Percentiles rank a stretch among this genome's conserved stretches.
phyloP scores from a whole-genome alignment of 2,888 invertebrate species.

The Clepsis dumicolana region DNA sequence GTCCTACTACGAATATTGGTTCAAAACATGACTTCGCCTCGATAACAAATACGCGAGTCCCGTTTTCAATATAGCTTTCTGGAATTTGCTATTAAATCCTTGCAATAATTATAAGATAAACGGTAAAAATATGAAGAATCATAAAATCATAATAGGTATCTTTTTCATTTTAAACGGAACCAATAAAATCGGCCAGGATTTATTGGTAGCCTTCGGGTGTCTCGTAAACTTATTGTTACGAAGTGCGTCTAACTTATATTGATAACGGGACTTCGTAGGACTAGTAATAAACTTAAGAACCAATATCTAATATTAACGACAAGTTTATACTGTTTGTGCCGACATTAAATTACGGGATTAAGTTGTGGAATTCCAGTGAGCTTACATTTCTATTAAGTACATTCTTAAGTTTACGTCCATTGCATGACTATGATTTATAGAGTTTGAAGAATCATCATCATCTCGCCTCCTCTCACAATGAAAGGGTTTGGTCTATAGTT shows the following conservation, averaged over 20 bases:
- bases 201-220: background rate
- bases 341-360: background rate
- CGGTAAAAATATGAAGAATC: too few species aligned
- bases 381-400: background rate
- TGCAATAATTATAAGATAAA: too few species aligned
- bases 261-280: constrained; percentile 19
- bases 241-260: constrained; percentile 13
- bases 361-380: background rate
- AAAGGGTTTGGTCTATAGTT: too few species aligned
- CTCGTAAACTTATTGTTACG: constrained; percentile 27
- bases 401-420: background rate
- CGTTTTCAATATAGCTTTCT: too few species aligned
- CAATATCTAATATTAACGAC: background rate
- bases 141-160: background rate
- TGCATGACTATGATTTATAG: background rate
- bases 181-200: background rate
- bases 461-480: too few species aligned
- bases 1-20: too few species aligned
- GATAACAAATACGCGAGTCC: too few species aligned
- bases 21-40: too few species aligned
- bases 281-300: constrained; percentile 15
- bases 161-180: background rate
- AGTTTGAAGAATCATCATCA: too few species aligned
- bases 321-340: background rate
- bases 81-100: too few species aligned